Conservation (phyloP, 2,113 vertebrate genomes). For the Elephantulus edwardii region DNA sequence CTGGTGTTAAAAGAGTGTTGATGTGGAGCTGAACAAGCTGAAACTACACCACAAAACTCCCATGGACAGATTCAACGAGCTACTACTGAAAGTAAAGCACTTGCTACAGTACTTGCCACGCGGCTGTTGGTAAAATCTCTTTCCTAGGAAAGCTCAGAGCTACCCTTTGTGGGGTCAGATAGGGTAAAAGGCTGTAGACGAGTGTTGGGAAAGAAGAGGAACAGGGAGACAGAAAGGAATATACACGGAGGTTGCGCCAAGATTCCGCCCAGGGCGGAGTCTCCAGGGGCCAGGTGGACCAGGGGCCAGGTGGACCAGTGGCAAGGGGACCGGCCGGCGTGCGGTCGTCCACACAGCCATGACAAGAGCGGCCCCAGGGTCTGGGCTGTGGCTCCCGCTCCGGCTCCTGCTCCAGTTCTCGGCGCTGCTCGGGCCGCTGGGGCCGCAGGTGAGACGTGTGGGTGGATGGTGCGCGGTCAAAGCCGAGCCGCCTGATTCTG, state of each 20-base stretch:
- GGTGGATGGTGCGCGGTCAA: not conserved
- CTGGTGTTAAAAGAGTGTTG: no score
- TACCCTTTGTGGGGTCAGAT: not conserved
- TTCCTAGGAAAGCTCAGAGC: not conserved
- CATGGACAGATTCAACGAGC: not conserved
- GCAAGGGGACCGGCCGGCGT: not conserved
- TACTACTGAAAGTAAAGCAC: rapidly evolving
- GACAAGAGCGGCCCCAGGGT: not conserved
- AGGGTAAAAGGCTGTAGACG: not conserved
- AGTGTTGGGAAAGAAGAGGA: not conserved
- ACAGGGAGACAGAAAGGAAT: no score
- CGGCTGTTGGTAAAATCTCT: not conserved
- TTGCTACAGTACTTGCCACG: not conserved
- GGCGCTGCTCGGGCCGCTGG: not conserved
- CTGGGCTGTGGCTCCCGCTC: not conserved
- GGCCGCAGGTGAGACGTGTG: conserved; percentile 55
- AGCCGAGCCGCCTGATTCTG: not conserved
- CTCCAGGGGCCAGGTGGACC: not conserved
- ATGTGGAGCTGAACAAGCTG: no score
- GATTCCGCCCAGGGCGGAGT: conserved; percentile 56
- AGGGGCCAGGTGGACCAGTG: rapidly evolving
- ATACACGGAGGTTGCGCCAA: not conserved
- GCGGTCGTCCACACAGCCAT: not conserved
- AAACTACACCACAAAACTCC: no score
- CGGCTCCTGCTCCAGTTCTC: not conserved